These are phyloP conservation scores for Euzophera pinguis DNA, from an alignment of 2,888 invertebrate genomes.

Conservation along the genomic window DNA sequence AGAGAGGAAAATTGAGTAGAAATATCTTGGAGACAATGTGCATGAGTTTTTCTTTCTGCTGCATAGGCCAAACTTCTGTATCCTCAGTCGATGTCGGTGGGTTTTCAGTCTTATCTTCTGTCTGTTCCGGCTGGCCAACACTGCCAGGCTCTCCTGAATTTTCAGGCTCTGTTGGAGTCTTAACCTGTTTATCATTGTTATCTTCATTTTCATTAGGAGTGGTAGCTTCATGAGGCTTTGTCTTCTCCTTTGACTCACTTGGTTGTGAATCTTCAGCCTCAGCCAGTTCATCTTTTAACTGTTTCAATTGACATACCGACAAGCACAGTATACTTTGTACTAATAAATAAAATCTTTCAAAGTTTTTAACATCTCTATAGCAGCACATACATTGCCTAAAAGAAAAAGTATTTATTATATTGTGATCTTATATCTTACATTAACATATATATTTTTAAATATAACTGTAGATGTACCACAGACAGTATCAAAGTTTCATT, in stretches of 20 bases:
- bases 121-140: constrained; percentile 27
- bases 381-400: constrained; percentile 96
- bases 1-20: constrained; percentile 92
- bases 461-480: too few relatives aligned
- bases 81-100: constrained; percentile 44
- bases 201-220: constrained; percentile 35
- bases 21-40: constrained; percentile 93
- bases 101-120: constrained; percentile 42
- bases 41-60: constrained; percentile 93
- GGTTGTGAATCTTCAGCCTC: constrained; percentile 50
- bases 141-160: constrained; percentile 23
- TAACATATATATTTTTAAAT: too few relatives aligned
- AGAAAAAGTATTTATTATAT: constrained; percentile 21
- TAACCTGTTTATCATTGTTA: constrained; percentile 37
- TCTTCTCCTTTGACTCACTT: constrained; percentile 49
- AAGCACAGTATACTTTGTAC: constrained; percentile 92
- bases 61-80: constrained; percentile 84
- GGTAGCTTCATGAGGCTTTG: constrained; percentile 34
- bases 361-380: constrained; percentile 94
- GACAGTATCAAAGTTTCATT: too few relatives aligned
- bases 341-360: constrained; percentile 93
- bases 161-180: constrained; percentile 36
- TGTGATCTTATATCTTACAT: too few relatives aligned
- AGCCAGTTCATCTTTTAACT: constrained; percentile 81
- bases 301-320: constrained; percentile 90